Conservation (phyloP, 2,888 invertebrate species). For the Caenorhabditis uteleia region DNA sequence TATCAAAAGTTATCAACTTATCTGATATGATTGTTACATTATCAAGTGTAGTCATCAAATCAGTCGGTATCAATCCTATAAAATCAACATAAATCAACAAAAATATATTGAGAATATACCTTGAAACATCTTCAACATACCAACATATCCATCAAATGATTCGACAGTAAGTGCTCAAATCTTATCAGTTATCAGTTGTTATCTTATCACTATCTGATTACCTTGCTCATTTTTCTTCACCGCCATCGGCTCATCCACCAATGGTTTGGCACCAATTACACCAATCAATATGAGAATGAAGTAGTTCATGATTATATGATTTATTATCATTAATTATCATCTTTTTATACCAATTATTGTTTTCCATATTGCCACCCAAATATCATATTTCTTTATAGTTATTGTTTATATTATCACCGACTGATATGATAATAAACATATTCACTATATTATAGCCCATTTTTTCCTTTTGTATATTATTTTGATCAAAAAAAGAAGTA, state of each 20-base stretch:
- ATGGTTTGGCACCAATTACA: not conserved
- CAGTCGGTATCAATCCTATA: constrained; percentile 11
- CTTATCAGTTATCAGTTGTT: not conserved
- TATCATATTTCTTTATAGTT: too few relatives aligned
- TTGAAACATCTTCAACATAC: constrained; percentile 43
- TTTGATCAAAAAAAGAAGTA: too few relatives aligned
- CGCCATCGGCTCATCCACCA: constrained; percentile 10
- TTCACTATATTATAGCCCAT: too few relatives aligned
- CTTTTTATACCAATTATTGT: too few relatives aligned
- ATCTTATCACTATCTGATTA: not conserved
- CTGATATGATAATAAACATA: too few relatives aligned
- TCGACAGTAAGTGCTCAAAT: constrained; percentile 41
- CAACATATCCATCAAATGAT: constrained; percentile 41
- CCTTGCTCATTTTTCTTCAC: constrained; percentile 13
- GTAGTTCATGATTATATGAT: too few relatives aligned
- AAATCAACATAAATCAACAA: constrained; percentile 6
- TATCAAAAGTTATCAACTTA: not conserved
- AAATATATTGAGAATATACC: too few relatives aligned
- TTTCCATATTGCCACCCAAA: too few relatives aligned
- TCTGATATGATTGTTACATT: not conserved
- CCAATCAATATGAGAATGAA: too few relatives aligned
- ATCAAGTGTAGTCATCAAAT: constrained; percentile 12
- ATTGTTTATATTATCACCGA: too few relatives aligned
- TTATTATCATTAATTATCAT: too few relatives aligned
- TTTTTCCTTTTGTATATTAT: too few relatives aligned